A percentile compares a stretch with the other conserved stretches of the same genome.
Evolutionary conservation across 2,113 vertebrate genomes (phyloP).

Genomic region (Thunnus maccoyii): DNA sequence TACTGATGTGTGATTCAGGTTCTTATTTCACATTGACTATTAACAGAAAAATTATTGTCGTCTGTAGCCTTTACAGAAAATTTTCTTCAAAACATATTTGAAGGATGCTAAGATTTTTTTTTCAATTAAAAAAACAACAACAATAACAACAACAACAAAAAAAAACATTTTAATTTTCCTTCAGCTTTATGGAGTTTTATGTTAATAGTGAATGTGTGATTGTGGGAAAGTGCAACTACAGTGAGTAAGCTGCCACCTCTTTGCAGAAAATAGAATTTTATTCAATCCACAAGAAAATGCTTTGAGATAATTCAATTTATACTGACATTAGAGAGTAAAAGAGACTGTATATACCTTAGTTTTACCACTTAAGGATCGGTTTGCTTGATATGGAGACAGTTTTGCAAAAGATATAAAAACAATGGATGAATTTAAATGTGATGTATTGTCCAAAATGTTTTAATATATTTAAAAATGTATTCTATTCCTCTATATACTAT

Average conservation of each 20-base stretch:
- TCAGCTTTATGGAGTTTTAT: not conserved
- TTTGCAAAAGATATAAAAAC: not conserved
- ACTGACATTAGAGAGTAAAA: not conserved
- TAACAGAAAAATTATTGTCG: not conserved
- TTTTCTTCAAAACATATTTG: not conserved
- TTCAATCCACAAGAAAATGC: conserved; percentile 19
- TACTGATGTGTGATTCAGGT: not conserved
- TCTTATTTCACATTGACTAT: conserved; percentile 4
- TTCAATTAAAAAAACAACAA: not conserved
- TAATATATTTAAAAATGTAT: not conserved
- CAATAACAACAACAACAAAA: not conserved
- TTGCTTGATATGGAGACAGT: conserved; percentile 18
- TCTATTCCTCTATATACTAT: not conserved
- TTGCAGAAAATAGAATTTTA: not conserved
- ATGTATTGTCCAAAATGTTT: conserved; percentile 3
- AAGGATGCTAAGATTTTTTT: not conserved
- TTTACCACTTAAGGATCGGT: not conserved
- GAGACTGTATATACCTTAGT: conserved; percentile 1
- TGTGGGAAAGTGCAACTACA: not conserved
- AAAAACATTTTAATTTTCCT: not conserved
- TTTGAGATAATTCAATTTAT: not conserved
- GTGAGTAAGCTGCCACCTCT: not conserved
- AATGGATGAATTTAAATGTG: not conserved
- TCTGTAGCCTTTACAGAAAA: conserved; percentile 5
- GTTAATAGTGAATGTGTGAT: not conserved